A percentile compares a stretch with the other conserved stretches of the same genome.
phyloP scores from a whole-genome alignment of 2,888 invertebrate species.

The Cosmia trapezina region DNA sequence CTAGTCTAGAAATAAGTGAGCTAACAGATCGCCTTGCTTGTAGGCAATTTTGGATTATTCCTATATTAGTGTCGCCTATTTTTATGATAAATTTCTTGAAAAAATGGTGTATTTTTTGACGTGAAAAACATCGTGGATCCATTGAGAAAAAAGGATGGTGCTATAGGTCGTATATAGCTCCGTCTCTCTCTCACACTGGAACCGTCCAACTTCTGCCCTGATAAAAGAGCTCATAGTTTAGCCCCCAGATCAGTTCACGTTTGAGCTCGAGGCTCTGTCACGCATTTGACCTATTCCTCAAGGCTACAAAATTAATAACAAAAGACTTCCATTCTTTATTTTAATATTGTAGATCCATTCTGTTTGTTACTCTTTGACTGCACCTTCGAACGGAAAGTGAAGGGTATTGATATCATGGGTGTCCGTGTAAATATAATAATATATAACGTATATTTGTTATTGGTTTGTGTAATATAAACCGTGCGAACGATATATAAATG shows the following conservation, averaged over 20 bases:
- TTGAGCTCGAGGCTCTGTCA: conserved; percentile 16
- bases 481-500: not conserved
- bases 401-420: conserved; percentile 37
- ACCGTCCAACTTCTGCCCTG: no score
- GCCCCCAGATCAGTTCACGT: not conserved
- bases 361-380: conserved; percentile 16
- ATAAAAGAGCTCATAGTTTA: no score
- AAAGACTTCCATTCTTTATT: conserved; percentile 17
- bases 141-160: no score
- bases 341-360: not conserved
- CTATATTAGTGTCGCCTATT: not conserved
- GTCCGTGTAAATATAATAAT: not conserved
- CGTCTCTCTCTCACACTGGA: no score
- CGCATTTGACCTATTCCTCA: conserved; percentile 42
- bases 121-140: no score
- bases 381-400: conserved; percentile 45
- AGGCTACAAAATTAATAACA: conserved; percentile 33
- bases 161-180: no score
- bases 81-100: not conserved
- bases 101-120: no score
- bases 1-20: not conserved
- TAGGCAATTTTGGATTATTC: not conserved
- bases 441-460: conserved; percentile 7
- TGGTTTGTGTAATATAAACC: conserved; percentile 24
- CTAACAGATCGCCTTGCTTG: not conserved